Percentiles rank a stretch among this genome's conserved stretches.
Evolutionary conservation across 1,140 invertebrate genomes (phyloP).

Genomic region (Trachymyrmex septentrionalis): DNA sequence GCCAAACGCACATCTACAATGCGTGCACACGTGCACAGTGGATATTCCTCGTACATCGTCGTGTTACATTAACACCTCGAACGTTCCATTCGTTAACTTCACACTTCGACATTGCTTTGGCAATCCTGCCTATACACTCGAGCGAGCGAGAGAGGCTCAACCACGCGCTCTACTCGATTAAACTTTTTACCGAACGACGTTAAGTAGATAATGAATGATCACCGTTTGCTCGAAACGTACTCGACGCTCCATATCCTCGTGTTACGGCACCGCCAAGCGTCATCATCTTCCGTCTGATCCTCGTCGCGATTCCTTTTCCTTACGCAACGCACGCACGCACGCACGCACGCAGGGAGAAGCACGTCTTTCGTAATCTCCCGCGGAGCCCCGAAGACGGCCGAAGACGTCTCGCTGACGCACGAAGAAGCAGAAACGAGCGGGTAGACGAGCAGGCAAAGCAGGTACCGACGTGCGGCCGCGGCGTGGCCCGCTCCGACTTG

Average conservation of each 20-base stretch:
- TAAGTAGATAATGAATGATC: constrained; percentile 14
- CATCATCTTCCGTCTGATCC: constrained; percentile 30
- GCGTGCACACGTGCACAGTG: constrained; percentile 6
- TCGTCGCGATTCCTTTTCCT: constrained; percentile 4
- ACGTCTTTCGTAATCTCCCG: background rate
- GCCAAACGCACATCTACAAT: constrained; percentile 34
- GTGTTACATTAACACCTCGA: constrained; percentile 16
- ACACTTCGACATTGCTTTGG: background rate
- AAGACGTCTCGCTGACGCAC: constrained; percentile 2
- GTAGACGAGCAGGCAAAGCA: constrained; percentile 22
- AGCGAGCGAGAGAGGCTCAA: background rate
- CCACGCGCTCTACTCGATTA: background rate
- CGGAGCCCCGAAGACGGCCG: background rate
- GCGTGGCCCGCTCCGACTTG: constrained; percentile 66
- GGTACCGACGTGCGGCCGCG: constrained; percentile 46
- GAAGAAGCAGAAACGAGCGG: constrained; percentile 22
- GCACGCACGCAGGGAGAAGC: background rate
- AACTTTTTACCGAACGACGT: background rate
- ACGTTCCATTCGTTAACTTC: constrained; percentile 31
- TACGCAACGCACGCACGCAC: background rate
- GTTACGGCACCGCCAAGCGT: background rate
- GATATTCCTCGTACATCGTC: constrained; percentile 5
- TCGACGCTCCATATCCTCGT: constrained; percentile 28
- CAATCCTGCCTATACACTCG: background rate
- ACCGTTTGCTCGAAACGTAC: constrained; percentile 24